Conservation (phyloP, 2,888 invertebrate species). For the Euzetes globulus region DNA sequence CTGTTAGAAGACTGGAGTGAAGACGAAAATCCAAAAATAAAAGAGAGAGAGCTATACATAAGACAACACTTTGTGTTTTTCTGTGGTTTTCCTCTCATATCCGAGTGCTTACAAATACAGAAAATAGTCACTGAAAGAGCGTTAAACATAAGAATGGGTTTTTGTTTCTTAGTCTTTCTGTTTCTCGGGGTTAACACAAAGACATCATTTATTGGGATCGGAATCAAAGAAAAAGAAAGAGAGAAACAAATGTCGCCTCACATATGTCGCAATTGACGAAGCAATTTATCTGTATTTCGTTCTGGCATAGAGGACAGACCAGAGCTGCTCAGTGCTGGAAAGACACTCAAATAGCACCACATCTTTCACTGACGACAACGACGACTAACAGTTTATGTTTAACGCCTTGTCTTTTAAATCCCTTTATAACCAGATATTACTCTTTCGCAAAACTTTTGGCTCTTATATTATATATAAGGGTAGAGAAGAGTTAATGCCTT, state of each 20-base stretch:
- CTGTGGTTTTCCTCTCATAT: not conserved
- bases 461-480: not conserved
- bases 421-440: not conserved
- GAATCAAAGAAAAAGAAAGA: not conserved
- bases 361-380: not conserved
- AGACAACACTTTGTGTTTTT: not conserved
- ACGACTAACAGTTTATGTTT: not conserved
- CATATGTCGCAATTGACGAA: constrained; percentile 17
- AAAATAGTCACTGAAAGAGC: not conserved
- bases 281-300: not conserved
- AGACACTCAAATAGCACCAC: not conserved
- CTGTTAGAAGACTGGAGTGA: not conserved
- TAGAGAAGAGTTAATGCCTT: too few species aligned
- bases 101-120: not conserved
- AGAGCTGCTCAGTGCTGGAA: not conserved
- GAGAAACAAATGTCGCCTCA: not conserved
- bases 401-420: not conserved
- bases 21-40: not conserved
- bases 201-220: constrained; percentile 1
- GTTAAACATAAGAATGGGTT: not conserved
- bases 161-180: not conserved
- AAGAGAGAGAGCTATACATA: not conserved
- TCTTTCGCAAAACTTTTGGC: not conserved
- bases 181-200: not conserved
- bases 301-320: not conserved